These are phyloP conservation scores for rat (Rattus norvegicus) DNA, from an alignment of 2,113 vertebrate genomes.

Conservation along the genomic window GRCr8 NC_086029.1:73643001-73643500, in stretches of 20 bases:
- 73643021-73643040: too few relatives aligned
- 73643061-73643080: not conserved
- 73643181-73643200: not conserved
- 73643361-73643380: too few relatives aligned
- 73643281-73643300: not conserved
- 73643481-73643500: not conserved
- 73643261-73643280: not conserved
- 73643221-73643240: not conserved
- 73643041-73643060: not conserved
- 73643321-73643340: not conserved
- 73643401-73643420: too few relatives aligned
- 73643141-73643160: too few relatives aligned
- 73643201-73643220: too few relatives aligned
- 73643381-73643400: not conserved
- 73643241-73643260: not conserved
- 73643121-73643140: not conserved
- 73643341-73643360: not conserved
- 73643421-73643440: not conserved
- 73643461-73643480: not conserved
- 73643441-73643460: not conserved
- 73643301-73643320: too few relatives aligned
- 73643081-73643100: not conserved
- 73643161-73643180: not conserved
- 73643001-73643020: too few relatives aligned
- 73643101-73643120: not conserved